Evolutionary conservation across 1,140 invertebrate species (phyloP), one percentile per base, ranked within the genome.

Genomic region (Trichonephila clavata): DNA sequence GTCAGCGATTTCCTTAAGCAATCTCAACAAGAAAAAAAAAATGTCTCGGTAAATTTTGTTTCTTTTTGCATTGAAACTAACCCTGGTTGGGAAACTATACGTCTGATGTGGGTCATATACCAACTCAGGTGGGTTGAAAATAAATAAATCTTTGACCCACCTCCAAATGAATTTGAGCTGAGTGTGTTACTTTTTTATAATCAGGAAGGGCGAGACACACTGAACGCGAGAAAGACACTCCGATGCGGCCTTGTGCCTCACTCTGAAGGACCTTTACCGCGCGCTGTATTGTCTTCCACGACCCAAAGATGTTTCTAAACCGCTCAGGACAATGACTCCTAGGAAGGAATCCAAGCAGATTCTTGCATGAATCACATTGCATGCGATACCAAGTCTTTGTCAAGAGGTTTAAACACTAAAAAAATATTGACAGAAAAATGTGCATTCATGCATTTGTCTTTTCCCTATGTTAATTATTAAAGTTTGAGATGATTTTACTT

Each of bases 121-220:
- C 71, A 20, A 1, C 14, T 20, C 18, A 18, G 27, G 14, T 18
- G 18, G 68, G 24, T 16, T 21, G 32, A 39, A 39, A 77, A 77
- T 32, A 77, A 77, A 21, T 8, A 24, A 24, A 13, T 13, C 60
- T 1, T 7, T 7, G 14, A 1, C 27, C 27, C 27, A 77, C 24
- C 71, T 77, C 71, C 14, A 77, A 63, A 77, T 18, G 71, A 77
- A 77, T 77, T 77, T 27, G 16, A 77, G 71, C 24, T 77, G 27
- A 63, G 50, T 50, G 50, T 7, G 50, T 50, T 50, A 50, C 10
- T 50, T 50, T 50, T 50, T 50, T 50, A 50, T 50, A 50, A 50
- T 50, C 7, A 50, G 50, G 50, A 50, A 50, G 50, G 50, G 50
- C 50, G 21, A 63, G 61, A 63, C 21, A 63, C 21, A 63, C 61